Conservation (phyloP, 2,888 invertebrate species). For the Drosophila kanekoi region DNA sequence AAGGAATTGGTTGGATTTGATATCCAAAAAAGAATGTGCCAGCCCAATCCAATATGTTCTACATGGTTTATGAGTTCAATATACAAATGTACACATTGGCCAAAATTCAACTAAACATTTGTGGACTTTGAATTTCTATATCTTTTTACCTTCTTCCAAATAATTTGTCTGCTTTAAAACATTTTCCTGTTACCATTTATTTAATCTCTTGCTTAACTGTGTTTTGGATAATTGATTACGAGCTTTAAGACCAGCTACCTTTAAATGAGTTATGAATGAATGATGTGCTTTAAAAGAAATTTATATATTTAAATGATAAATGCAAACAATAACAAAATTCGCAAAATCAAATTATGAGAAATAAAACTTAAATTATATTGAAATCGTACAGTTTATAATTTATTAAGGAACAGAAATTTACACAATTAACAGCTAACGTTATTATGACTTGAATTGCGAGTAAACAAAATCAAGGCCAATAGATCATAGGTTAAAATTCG, state of each 20-base stretch:
- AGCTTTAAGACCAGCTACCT: conserved; percentile 13
- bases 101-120: not conserved
- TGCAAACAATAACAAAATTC: conserved; percentile 36
- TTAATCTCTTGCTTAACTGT: too few species aligned
- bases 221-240: not conserved
- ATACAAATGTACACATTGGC: conserved; percentile 16
- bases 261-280: conserved; percentile 30
- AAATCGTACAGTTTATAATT: conserved; percentile 60
- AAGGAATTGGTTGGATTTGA: conserved; percentile 14
- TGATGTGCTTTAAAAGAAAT: conserved; percentile 41
- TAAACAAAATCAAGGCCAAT: conserved; percentile 33
- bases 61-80: not conserved
- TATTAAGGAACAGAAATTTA: conserved; percentile 76
- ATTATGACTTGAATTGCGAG: conserved; percentile 43
- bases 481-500: conserved; percentile 59
- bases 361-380: conserved; percentile 55
- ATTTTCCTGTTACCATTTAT: conserved; percentile 4
- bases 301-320: conserved; percentile 21
- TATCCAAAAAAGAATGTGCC: conserved; percentile 4
- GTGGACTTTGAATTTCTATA: too few species aligned
- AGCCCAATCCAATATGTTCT: conserved; percentile 8
- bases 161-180: too few species aligned
- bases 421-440: conserved; percentile 69
- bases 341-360: conserved; percentile 28
- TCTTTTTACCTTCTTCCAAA: too few species aligned